phyloP scores from a whole-genome alignment of 2,888 invertebrate species.

The Mycalesis mineus region DNA sequence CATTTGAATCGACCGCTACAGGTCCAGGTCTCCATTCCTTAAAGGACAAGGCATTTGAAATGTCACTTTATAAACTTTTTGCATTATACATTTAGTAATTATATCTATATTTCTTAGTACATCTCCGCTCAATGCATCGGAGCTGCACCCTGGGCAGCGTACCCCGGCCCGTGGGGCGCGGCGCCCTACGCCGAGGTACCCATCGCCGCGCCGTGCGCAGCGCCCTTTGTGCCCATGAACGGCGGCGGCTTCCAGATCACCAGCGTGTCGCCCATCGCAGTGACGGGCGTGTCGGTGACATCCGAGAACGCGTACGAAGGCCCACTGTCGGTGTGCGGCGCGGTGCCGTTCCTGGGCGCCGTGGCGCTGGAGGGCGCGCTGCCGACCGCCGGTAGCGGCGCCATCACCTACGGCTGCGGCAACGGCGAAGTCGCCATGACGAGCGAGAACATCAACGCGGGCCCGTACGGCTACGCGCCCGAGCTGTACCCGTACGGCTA shows the following conservation, averaged over 20 bases:
- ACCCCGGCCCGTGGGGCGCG: not conserved
- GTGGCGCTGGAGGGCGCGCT: conserved; percentile 45
- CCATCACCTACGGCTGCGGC: conserved; percentile 49
- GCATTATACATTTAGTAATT: no score
- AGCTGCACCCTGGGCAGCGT: conserved; percentile 9
- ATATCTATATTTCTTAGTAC: conserved; percentile 20
- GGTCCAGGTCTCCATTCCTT: no score
- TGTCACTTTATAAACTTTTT: no score
- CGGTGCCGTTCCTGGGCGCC: conserved; percentile 50
- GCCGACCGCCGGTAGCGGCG: conserved; percentile 44
- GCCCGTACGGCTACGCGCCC: conserved; percentile 15
- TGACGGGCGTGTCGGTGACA: conserved; percentile 44
- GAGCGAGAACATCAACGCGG: conserved; percentile 31
- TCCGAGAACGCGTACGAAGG: conserved; percentile 52
- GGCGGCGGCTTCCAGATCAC: conserved; percentile 46
- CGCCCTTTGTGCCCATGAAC: conserved; percentile 40
- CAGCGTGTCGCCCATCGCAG: conserved; percentile 43
- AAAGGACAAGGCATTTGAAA: no score
- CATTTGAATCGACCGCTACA: not conserved
- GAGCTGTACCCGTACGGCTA: conserved; percentile 20
- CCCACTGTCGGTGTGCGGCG: conserved; percentile 41
- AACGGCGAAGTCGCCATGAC: conserved; percentile 41
- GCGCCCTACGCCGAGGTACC: not conserved
- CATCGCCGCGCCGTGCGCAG: conserved; percentile 8
- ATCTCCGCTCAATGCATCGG: conserved; percentile 28